Conservation (phyloP, 2,113 vertebrate species). For the Marmota monax region DNA sequence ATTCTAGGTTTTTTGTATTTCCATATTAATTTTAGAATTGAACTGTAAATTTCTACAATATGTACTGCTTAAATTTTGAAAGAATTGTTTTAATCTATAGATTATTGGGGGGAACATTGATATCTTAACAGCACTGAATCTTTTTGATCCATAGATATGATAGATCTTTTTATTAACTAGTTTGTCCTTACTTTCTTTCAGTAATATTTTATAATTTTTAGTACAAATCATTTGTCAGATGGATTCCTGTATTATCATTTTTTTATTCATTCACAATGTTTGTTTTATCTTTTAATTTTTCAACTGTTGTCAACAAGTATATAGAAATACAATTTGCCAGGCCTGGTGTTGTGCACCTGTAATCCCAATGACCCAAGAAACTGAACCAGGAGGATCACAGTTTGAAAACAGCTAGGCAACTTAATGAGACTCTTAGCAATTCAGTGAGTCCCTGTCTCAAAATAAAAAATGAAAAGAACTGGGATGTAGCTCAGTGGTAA, state of each 20-base stretch:
- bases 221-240: not conserved
- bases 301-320: not conserved
- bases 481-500: too few relatives aligned
- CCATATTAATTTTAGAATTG: not conserved
- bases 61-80: not conserved
- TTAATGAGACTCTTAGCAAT: too few relatives aligned
- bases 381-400: too few relatives aligned
- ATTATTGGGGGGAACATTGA: not conserved
- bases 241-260: not conserved
- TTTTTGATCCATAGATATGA: not conserved
- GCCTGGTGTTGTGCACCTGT: too few relatives aligned
- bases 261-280: not conserved
- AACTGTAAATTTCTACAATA: not conserved
- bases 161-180: not conserved
- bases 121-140: not conserved
- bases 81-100: not conserved
- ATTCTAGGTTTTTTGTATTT: not conserved
- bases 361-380: too few relatives aligned
- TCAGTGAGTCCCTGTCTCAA: too few relatives aligned
- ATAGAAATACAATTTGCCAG: not conserved
- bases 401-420: too few relatives aligned
- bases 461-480: too few relatives aligned
- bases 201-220: not conserved
- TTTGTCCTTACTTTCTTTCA: not conserved
- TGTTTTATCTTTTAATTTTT: constrained; percentile 6